Percentiles rank a stretch among this genome's conserved stretches.
Evolutionary conservation across 2,113 vertebrate species (phyloP).

Genomic region (Serilophus lunatus): DNA sequence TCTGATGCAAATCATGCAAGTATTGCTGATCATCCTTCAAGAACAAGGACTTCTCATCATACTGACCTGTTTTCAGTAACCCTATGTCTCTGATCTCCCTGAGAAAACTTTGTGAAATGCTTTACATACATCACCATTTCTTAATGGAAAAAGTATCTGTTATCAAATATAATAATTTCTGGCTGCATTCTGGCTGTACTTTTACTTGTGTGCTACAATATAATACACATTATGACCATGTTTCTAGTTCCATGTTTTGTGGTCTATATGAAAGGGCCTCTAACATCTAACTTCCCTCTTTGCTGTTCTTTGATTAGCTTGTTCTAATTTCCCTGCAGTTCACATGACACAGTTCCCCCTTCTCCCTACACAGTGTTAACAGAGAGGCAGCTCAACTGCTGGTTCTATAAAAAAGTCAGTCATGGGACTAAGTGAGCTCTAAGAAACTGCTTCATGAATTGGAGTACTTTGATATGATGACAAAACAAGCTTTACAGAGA

Average conservation of each 20-base stretch:
- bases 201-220: not conserved
- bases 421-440: not conserved
- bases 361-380: not conserved
- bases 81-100: not conserved
- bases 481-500: not conserved
- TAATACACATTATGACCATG: rapidly evolving
- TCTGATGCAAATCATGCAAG: not conserved
- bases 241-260: not conserved
- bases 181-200: not conserved
- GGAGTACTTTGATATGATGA: conserved; percentile 44
- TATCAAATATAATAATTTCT: not conserved
- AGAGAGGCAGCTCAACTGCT: not conserved
- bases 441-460: conserved; percentile 14
- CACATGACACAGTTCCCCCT: not conserved
- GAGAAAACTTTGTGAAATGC: not conserved
- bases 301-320: not conserved
- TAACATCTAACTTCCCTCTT: not conserved
- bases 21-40: not conserved
- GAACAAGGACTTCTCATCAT: not conserved
- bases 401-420: conserved; percentile 2
- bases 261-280: not conserved
- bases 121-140: not conserved
- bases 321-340: conserved; percentile 2
- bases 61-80: not conserved
- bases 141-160: not conserved